These are phyloP conservation scores for Ochropleura leucogaster DNA, from an alignment of 2,888 invertebrate species.

Conservation along the genomic window DNA sequence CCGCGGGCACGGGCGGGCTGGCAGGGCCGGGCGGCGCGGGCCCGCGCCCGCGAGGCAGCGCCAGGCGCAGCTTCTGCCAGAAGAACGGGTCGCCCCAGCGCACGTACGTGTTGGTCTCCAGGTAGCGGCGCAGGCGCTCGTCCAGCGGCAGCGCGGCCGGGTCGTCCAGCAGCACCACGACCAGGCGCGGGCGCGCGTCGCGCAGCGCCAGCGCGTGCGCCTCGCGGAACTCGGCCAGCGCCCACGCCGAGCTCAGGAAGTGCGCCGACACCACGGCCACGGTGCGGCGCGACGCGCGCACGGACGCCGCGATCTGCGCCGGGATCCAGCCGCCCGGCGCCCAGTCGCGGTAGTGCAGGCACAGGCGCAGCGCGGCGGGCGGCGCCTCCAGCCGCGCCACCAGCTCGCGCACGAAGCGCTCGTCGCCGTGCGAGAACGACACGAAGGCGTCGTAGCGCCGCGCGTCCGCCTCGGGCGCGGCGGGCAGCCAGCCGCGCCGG, in stretches of 20 bases:
- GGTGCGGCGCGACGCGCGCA: conserved; percentile 60
- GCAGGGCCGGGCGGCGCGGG: conserved; percentile 87
- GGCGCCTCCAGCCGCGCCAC: conserved; percentile 91
- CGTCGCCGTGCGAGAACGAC: conserved; percentile 95
- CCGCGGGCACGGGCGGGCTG: neutral
- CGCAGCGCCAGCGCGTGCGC: conserved; percentile 83
- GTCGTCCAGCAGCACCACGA: conserved; percentile 92
- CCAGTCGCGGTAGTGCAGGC: conserved; percentile 66
- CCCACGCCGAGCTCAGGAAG: conserved; percentile 89
- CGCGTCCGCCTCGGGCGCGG: conserved; percentile 63
- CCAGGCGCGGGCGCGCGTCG: conserved; percentile 92
- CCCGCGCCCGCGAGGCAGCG: conserved; percentile 87
- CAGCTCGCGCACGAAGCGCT: conserved; percentile 92
- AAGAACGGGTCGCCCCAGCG: conserved; percentile 96
- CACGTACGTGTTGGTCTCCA: conserved; percentile 94
- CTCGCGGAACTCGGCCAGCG: conserved; percentile 92
- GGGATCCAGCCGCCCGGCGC: conserved; percentile 65
- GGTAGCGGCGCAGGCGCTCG: conserved; percentile 91
- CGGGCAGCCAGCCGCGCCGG: conserved; percentile 55
- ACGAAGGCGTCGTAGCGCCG: conserved; percentile 94
- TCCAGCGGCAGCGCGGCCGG: conserved; percentile 90
- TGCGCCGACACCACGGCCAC: conserved; percentile 61
- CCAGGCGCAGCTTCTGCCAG: conserved; percentile 94
- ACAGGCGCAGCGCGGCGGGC: conserved; percentile 76
- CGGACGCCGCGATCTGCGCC: conserved; percentile 64